Evolutionary conservation across 2,888 invertebrate species (phyloP).

Genomic region (Ectropis crepuscularia): DNA sequence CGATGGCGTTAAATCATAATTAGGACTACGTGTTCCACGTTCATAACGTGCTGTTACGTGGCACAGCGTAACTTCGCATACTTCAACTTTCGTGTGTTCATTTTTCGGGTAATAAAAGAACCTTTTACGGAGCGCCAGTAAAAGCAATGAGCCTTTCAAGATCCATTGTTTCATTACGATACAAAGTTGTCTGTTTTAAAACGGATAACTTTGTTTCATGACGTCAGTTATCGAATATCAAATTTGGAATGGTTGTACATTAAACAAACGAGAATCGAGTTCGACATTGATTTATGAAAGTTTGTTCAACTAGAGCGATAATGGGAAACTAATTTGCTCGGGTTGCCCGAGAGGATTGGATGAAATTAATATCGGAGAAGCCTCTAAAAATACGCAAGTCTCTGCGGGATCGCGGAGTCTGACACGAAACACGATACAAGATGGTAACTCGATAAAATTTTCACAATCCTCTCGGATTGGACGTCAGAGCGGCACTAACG

Average conservation of each 20-base stretch:
- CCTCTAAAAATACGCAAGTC: conserved; percentile 24
- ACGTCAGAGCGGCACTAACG: conserved; percentile 53
- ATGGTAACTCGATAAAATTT: conserved; percentile 46
- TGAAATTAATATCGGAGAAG: conserved; percentile 28
- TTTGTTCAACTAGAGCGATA: conserved; percentile 24
- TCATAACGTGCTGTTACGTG: conserved; percentile 43
- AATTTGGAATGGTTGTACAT: conserved; percentile 12
- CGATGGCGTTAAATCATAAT: conserved; percentile 62
- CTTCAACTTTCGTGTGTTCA: conserved; percentile 42
- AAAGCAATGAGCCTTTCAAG: conserved; percentile 37
- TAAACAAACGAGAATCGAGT: conserved; percentile 7
- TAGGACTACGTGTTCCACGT: conserved; percentile 50
- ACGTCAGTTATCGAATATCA: conserved; percentile 3
- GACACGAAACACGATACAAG: conserved; percentile 31
- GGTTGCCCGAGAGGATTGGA: conserved; percentile 14
- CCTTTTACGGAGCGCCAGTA: conserved; percentile 39
- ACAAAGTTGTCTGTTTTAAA: conserved; percentile 16
- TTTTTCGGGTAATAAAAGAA: conserved; percentile 44
- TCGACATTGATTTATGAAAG: conserved; percentile 26
- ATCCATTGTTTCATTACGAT: conserved; percentile 34
- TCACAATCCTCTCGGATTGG: conserved; percentile 50
- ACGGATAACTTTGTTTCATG: conserved; percentile 7
- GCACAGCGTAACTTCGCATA: conserved; percentile 46
- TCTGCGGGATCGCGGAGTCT: conserved; percentile 10
- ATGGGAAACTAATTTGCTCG: conserved; percentile 26